Conservation (phyloP, 2,113 vertebrate species). For the Aldabrachelys gigantea region DNA sequence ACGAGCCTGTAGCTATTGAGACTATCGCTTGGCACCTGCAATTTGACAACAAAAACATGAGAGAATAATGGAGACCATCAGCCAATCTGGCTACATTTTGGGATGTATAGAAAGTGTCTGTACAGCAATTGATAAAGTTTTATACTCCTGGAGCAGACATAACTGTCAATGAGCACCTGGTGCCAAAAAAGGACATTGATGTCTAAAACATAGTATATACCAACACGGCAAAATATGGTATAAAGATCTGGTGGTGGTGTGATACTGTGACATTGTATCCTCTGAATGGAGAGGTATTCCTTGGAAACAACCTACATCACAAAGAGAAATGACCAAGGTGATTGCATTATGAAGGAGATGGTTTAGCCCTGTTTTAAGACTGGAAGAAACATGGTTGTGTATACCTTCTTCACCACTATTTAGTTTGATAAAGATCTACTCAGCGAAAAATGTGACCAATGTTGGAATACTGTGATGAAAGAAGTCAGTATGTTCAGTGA, state of each 20-base stretch:
- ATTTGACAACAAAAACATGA: neutral
- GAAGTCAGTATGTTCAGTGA: neutral
- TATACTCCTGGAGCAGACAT: neutral
- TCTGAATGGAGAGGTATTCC: neutral
- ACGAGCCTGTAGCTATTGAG: neutral
- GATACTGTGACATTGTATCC: neutral
- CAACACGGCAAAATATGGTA: neutral
- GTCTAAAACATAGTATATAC: neutral
- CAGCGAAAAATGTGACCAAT: neutral
- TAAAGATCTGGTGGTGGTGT: neutral
- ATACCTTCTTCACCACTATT: neutral
- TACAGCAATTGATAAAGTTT: neutral
- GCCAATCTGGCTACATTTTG: neutral
- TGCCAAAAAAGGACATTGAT: neutral
- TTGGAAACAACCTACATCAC: neutral
- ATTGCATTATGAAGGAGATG: neutral
- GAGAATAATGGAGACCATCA: neutral
- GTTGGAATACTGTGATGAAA: neutral
- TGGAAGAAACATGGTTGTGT: neutral
- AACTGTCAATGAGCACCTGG: neutral
- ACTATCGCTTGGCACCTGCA: too few species aligned
- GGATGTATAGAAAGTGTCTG: neutral
- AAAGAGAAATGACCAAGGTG: neutral
- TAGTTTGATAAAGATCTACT: neutral
- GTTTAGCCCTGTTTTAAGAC: neutral